A percentile compares a stretch with the other conserved stretches of the same genome.
Evolutionary conservation across 2,113 vertebrate genomes (phyloP).

Genomic region (Cynoglossus semilaevis): DNA sequence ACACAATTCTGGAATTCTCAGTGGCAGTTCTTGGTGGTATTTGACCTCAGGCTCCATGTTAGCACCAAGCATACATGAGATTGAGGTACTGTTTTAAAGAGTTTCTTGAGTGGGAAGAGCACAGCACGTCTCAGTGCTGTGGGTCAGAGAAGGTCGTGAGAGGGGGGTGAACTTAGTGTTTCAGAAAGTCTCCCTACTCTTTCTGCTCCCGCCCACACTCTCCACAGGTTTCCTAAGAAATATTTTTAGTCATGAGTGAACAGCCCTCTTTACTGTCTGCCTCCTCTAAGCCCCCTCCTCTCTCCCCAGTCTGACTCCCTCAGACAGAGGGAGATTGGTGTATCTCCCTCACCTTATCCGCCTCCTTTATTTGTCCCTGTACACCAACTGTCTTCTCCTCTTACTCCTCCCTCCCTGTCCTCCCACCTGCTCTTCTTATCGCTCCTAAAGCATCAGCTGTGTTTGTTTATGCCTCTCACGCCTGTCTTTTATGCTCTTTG

Average conservation of each 20-base stretch:
- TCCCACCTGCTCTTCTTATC: constrained; percentile 14
- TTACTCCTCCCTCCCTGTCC: neutral
- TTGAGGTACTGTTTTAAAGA: constrained; percentile 20
- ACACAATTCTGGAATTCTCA: no score
- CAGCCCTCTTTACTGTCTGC: constrained; percentile 16
- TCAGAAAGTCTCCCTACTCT: constrained; percentile 14
- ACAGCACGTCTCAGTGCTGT: constrained; percentile 17
- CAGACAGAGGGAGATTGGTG: constrained; percentile 38
- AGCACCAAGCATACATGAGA: no score
- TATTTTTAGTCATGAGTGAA: constrained; percentile 52
- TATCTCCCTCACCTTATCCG: constrained; percentile 38
- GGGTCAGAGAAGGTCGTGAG: constrained; percentile 12
- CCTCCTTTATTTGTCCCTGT: constrained; percentile 23
- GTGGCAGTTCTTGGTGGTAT: no score
- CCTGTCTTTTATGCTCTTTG: neutral
- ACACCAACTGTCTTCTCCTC: constrained; percentile 31
- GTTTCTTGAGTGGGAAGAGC: constrained; percentile 6
- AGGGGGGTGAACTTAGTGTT: neutral
- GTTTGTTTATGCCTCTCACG: constrained; percentile 56
- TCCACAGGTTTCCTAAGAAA: constrained; percentile 50
- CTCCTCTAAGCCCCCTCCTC: constrained; percentile 13
- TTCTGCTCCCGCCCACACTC: constrained; percentile 48
- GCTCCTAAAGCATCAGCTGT: constrained; percentile 17
- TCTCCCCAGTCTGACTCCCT: constrained; percentile 30
- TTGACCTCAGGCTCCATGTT: no score